Base-by-base conservation (phyloP, 2,888 invertebrate species). In the Lepas anatifera region DNA sequence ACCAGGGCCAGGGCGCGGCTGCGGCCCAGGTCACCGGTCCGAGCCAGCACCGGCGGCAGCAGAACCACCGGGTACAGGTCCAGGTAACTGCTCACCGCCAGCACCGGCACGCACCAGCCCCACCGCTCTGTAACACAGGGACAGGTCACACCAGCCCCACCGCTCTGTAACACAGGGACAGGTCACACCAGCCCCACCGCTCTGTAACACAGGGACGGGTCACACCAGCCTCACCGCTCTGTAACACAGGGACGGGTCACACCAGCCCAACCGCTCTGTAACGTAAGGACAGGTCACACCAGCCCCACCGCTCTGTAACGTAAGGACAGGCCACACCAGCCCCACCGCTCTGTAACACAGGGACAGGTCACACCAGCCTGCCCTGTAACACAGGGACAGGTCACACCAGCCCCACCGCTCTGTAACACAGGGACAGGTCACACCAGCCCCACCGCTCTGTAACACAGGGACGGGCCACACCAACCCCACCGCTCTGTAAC, bases 251-350 rank as follows among this genome's bases (percentile, higher is more conserved):
- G 11, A 16, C 7, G 6, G n/a, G 29, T 13, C n/a, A 22, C 8
- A 46, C 75, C 77, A 83, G 84, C 83, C n/a, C n/a, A n/a, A n/a
- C n/a, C n/a, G n/a, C n/a, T n/a, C n/a, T n/a, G n/a, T 78, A 84
- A 85, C 29, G 87, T 83, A 78, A 92, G 86, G 58, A 39, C 39
- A 7, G 7, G 39, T 39, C 39, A 39, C 7, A 39, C n/a, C 39
- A 39, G 8, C 39, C 10, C 41, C 41, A 41, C 41, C 41, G 41
- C 11, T 4, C 41, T 41, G 41, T 41, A 41, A 41, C 41, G 16
- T 16, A 10, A 41, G 11, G 11, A 41, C 41, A 10, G 11, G 41
- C 16, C 41, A 41, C 41, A 41, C 16, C 41, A 41, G 41, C 41
- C 10, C 41, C 41, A 41, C 41, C 41, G 41, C 11, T 41, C 41